These are phyloP conservation scores for Cancer borealis DNA, from an alignment of 2,888 invertebrate genomes.

Conservation along the genomic window DNA sequence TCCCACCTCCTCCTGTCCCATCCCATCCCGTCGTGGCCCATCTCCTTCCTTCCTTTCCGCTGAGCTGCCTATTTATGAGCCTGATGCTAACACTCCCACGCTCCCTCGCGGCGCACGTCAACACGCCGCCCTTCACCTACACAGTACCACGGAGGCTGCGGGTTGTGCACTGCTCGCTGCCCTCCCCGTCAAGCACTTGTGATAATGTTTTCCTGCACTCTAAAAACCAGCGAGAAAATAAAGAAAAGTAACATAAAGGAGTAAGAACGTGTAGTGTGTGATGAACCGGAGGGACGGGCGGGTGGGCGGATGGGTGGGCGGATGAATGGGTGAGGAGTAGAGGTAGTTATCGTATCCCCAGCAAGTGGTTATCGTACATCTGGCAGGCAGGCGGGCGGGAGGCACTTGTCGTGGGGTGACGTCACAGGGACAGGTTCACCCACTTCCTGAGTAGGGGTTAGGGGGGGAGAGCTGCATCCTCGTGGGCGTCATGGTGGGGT, in stretches of 20 bases:
- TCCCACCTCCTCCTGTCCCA: not conserved
- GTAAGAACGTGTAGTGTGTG: too few relatives aligned
- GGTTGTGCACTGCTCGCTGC: not conserved
- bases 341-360: not conserved
- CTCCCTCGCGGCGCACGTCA: not conserved
- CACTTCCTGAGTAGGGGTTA: not conserved
- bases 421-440: constrained; percentile 16
- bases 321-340: not conserved
- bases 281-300: too few relatives aligned
- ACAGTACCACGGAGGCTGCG: not conserved
- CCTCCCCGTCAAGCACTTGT: too few relatives aligned
- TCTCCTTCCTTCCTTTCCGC: not conserved
- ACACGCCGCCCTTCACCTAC: not conserved
- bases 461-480: not conserved
- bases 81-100: not conserved
- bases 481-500: not conserved
- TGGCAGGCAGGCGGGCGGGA: constrained; percentile 14
- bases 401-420: constrained; percentile 30
- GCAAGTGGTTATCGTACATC: not conserved
- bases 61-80: not conserved
- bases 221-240: too few relatives aligned
- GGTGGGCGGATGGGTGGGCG: too few relatives aligned
- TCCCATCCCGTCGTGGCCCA: not conserved
- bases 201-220: too few relatives aligned
- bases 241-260: too few relatives aligned